Evolutionary conservation across 2,797 vertebrate species (phyloP).

Genomic region (Anableps anableps): DNA sequence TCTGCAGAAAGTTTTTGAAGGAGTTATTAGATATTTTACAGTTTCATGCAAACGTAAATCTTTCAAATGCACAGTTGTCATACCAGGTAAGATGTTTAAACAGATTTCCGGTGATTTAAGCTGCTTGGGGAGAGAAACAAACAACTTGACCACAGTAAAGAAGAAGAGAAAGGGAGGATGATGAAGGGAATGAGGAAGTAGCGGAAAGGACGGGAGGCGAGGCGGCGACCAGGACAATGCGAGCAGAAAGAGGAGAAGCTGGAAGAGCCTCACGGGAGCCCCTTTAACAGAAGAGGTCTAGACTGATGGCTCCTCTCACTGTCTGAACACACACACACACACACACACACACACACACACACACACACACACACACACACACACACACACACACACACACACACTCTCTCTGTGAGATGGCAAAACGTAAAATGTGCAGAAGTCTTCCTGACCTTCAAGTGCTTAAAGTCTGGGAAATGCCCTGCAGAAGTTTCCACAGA

Average conservation of each 20-base stretch:
- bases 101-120: neutral
- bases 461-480: neutral
- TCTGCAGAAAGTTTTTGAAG: neutral
- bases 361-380: neutral
- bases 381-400: neutral
- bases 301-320: slow-evolving; percentile 61
- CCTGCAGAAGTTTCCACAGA: neutral
- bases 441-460: neutral
- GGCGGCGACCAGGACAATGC: slow-evolving; percentile 64
- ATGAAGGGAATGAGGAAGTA: slow-evolving; percentile 18
- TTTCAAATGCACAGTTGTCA: neutral
- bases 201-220: slow-evolving; percentile 12
- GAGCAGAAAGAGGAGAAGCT: slow-evolving; percentile 75
- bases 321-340: slow-evolving; percentile 30
- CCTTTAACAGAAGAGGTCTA: slow-evolving; percentile 75
- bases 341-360: neutral
- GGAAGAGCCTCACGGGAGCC: slow-evolving; percentile 70
- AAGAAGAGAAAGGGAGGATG: slow-evolving; percentile 1
- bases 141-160: too few relatives aligned
- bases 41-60: neutral
- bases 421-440: neutral
- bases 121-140: neutral
- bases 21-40: neutral
- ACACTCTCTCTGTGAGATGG: neutral
- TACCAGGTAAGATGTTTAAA: neutral